phyloP scores from a whole-genome alignment of 2,113 vertebrate genomes.

The Psittacula cyanocephala region DNA sequence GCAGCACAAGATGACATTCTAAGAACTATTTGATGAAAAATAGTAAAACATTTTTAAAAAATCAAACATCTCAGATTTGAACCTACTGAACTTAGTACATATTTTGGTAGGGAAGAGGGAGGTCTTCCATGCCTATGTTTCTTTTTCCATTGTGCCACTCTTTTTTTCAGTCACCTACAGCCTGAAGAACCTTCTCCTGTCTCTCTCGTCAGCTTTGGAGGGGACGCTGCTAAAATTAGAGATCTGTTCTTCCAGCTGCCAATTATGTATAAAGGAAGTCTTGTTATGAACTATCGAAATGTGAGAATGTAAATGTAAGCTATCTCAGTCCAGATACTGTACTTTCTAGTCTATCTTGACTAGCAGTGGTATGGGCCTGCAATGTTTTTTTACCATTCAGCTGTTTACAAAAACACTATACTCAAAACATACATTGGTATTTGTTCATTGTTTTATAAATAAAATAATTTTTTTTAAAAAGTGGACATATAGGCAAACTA shows the following conservation, averaged over 20 bases:
- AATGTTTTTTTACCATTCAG: not conserved
- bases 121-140: not conserved
- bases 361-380: not conserved
- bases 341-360: not conserved
- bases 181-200: not conserved
- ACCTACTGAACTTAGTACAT: not conserved
- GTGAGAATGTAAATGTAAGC: not conserved
- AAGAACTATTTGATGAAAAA: not conserved
- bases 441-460: too few species aligned
- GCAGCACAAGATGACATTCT: not conserved
- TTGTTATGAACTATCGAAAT: not conserved
- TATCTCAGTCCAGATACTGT: not conserved
- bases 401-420: accelerated
- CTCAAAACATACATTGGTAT: accelerated
- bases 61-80: not conserved
- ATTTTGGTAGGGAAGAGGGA: not conserved
- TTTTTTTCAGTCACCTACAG: not conserved
- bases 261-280: not conserved
- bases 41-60: not conserved
- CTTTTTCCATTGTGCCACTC: not conserved
- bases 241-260: not conserved
- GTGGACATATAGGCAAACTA: not conserved
- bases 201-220: not conserved
- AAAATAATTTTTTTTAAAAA: too few species aligned
- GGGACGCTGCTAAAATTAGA: not conserved